Evolutionary conservation across 2,888 invertebrate genomes (phyloP).

Genomic region (Operophtera brumata): DNA sequence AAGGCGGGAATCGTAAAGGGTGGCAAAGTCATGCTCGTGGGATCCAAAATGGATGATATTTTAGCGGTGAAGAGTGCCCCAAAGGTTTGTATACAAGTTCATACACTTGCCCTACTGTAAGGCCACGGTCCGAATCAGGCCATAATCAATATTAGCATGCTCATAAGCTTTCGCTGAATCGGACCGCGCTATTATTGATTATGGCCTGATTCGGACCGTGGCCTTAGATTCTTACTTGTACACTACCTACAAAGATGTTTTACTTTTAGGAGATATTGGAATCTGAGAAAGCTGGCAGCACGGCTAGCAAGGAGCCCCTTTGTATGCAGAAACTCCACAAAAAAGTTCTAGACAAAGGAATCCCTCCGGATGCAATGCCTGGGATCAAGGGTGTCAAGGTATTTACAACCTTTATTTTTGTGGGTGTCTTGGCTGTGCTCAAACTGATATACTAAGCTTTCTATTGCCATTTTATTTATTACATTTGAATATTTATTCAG

Average conservation of each 20-base stretch:
- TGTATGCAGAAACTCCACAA: constrained; percentile 89
- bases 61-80: constrained; percentile 89
- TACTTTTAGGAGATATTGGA: constrained; percentile 80
- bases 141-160: too few relatives aligned
- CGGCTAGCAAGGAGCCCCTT: constrained; percentile 84
- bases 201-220: too few relatives aligned
- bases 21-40: constrained; percentile 94
- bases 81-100: constrained; percentile 67
- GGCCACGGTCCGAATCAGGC: too few relatives aligned
- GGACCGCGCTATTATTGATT: too few relatives aligned
- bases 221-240: too few relatives aligned
- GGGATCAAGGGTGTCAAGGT: constrained; percentile 90
- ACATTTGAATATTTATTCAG: too few relatives aligned
- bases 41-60: constrained; percentile 93
- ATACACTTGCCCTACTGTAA: too few relatives aligned
- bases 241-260: neutral
- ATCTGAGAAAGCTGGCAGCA: constrained; percentile 79
- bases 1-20: constrained; percentile 89
- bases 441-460: too few relatives aligned
- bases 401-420: constrained; percentile 18
- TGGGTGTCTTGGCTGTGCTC: neutral
- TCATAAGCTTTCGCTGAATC: too few relatives aligned
- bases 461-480: too few relatives aligned
- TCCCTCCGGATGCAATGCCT: constrained; percentile 94
- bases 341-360: constrained; percentile 93